Evolutionary conservation across 2,888 invertebrate species (phyloP), one percentile per base, ranked within the genome.

Genomic region (Rhorus exstirpatorius): DNA sequence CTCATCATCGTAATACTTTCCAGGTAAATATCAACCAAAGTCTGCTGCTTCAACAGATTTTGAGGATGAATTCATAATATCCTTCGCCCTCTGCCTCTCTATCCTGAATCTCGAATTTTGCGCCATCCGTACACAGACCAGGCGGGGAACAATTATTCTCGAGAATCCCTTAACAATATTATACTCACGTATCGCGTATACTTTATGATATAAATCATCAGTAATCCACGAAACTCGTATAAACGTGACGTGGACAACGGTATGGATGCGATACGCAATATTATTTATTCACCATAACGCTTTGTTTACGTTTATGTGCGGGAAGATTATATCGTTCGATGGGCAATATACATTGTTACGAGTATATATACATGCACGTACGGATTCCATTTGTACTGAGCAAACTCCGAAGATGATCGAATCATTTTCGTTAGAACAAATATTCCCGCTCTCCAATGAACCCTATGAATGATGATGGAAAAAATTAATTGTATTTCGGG

Each of bases 241-340:
- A 35, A 17, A 19, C 49, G 14, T 67, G 35, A 67, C 38, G 41
- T 4, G 38, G 2, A 19, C 4, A 17, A 7, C 53, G 68, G 14
- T n/a, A n/a, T n/a, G 17, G 24, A 10, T 51, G 26, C 26, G 51
- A 61, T 60, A 21, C 24, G 26, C 49, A 60, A 61, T 51, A 51
- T 77, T 38, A 51, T 77, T 77, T 60, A 68, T 68, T 77, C 60
- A 41, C 26, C 55, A 49, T 38, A 51, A 61, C 60, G 60, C 41
- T 71, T 46, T 71, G 71, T 71, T 71, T 71, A 53, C 35, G 17
- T 3, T 17, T 55, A 55, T 14, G 19, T 49, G n/a, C n/a, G 4
- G 8, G n/a, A 21, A 35, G 38, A 68, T 53, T 55, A 53, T 24
- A 68, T 68, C 12, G 8, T 67, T 38, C 7, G 19, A 35, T 68